Evolutionary conservation across 2,797 vertebrate genomes (phyloP), one percentile per base, ranked within the genome.

Genomic region (Sebastes jordani): DNA sequence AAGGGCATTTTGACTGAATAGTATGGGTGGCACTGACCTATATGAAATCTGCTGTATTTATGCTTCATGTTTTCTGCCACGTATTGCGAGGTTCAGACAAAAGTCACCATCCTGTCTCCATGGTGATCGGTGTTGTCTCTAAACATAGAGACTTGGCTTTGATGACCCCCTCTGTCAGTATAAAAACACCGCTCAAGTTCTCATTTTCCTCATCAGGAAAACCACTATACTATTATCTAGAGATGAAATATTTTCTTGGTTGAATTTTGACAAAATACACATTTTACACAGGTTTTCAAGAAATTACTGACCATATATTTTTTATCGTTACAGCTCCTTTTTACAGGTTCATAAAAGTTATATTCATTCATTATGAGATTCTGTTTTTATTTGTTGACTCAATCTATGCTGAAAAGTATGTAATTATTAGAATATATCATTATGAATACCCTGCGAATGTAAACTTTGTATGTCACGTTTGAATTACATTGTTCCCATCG

Each of bases 81-180:
- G 14, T 80, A 64, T 83, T 82, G 69, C 60, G 59, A 69, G 61
- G 71, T 76, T 72, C 55, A 78, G 69, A 81, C 72, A 55, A 82
- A 85, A 85, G 61, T 83, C 77, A 71, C 75, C 66, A 49, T 88
- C 78, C 78, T 74, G 88, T 93, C 86, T 85, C 88, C 84, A 90
- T 91, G 89, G 89, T 76, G 75, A 90, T 93, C 80, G 22, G 68
- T 68, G 69, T 86, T 83, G 76, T 77, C 65, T 85, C 74, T 77
- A 73, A 75, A 77, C 76, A 80, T 34, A 72, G 55, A 82, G 55
- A 71, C 66, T 32, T 68, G 29, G 79, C 80, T 91, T 86, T 87
- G 81, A 80, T 76, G 69, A 82, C 79, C 76, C 38, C 64, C 69
- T 76, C 66, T 76, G 68, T 73, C 77, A 66, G 60, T 62, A 49